These are phyloP conservation scores for Mormyrops boulengeri DNA, from an alignment of 2,797 vertebrate genomes.

Conservation along the genomic window DNA sequence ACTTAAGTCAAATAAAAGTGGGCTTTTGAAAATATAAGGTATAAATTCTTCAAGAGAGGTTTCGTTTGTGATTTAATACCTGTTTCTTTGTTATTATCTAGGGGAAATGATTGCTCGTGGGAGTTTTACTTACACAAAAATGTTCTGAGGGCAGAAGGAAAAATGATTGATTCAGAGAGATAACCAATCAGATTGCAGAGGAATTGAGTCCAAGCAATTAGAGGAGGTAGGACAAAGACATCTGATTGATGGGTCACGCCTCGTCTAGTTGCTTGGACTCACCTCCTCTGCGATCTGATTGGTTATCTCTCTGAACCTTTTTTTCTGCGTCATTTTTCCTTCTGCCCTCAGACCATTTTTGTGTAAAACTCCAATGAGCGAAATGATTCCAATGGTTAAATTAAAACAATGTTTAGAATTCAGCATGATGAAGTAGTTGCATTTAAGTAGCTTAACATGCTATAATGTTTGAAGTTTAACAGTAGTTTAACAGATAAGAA, in stretches of 20 bases:
- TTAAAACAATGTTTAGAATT: not conserved
- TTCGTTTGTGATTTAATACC: not conserved
- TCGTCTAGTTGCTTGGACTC: not conserved
- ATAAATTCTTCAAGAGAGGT: not conserved
- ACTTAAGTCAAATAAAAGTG: not conserved
- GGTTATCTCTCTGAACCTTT: not conserved
- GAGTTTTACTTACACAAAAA: not conserved
- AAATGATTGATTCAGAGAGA: not conserved
- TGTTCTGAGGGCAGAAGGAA: not conserved
- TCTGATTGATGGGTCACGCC: not conserved
- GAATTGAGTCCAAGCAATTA: not conserved
- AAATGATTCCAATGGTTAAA: not conserved
- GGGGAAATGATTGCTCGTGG: not conserved
- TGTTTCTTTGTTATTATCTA: not conserved
- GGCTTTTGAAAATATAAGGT: not conserved
- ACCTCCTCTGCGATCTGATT: too few relatives aligned
- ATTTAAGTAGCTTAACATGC: not conserved
- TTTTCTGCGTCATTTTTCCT: not conserved
- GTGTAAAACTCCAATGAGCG: not conserved
- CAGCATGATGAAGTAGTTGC: not conserved
- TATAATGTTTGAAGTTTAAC: not conserved
- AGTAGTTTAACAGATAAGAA: not conserved
- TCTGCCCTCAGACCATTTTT: too few relatives aligned
- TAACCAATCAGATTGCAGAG: not conserved
- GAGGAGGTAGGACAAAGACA: not conserved